Conservation (phyloP, 2,797 vertebrate species). For the Coilia nasus region DNA sequence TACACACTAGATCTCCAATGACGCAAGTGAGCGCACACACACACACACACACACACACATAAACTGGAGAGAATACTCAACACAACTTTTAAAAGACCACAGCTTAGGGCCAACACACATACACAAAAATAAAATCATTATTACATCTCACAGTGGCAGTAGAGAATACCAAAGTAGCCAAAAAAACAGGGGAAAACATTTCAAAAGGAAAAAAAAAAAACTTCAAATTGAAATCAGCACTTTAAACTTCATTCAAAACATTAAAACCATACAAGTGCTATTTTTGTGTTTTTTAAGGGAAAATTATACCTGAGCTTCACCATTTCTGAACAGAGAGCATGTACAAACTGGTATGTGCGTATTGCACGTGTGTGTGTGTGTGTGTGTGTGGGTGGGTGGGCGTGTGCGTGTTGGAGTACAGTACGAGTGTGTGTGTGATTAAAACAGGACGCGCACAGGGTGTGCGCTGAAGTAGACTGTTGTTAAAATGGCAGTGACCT, state of each 20-base stretch:
- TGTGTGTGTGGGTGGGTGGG: too few relatives aligned
- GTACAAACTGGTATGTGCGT: not conserved
- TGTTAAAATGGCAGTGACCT: constrained; percentile 34
- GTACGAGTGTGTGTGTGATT: not conserved
- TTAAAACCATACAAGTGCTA: not conserved
- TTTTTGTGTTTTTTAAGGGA: not conserved
- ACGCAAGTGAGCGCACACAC: not conserved
- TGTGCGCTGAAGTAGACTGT: constrained; percentile 21
- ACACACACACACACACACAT: not conserved
- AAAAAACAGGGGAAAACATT: not conserved
- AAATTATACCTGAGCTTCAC: not conserved
- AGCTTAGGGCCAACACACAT: not conserved
- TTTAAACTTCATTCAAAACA: constrained; percentile 6
- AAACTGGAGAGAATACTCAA: not conserved
- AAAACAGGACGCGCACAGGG: not conserved
- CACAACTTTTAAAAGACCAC: not conserved
- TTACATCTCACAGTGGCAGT: not conserved
- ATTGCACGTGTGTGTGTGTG: constrained; percentile 7
- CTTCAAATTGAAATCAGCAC: not conserved
- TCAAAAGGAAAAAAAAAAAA: not conserved
- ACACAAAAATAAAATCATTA: not conserved
- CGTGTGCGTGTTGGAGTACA: not conserved
- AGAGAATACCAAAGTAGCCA: not conserved
- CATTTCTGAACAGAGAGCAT: not conserved
- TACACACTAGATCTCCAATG: constrained; percentile 14